Evolutionary conservation across 1,140 invertebrate genomes (phyloP), one percentile per base, ranked within the genome.

Genomic region (Chrysoperla carnea): DNA sequence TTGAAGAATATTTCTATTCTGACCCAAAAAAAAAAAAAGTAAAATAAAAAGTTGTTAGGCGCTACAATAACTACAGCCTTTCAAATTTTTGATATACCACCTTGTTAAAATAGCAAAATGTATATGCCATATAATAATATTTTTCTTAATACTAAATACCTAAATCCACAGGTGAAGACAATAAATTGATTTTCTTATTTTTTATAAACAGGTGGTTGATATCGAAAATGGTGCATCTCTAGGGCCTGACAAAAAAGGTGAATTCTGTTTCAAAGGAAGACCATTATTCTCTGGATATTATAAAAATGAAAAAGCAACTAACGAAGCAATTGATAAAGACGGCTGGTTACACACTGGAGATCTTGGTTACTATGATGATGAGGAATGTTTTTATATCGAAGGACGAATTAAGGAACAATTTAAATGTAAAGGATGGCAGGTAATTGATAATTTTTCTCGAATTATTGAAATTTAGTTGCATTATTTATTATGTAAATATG

Each of bases 341-440:
- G 78, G 81, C 7, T 87, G 74, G 72, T 59, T 81, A 7, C 72
- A 76, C 46, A 78, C 80, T 12, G 81, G 81, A 6, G 81, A 85
- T 55, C 56, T 84, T 39, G 71, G 73, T 6, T 78, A 73, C 50
- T 71, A 72, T 41, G 76, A 84, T 43, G 62, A 76, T n/a, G 61
- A 78, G 8, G 63, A 67, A 4, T 74, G 62, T 45, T 68, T 81
- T 46, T 80, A 63, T 48, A 70, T 83, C 48, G 70, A 79, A 1
- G 83, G 84, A 50, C 59, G 83, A 36, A 50, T 81, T n/a, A 86
- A 84, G 47, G 79, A 83, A 55, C 62, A 84, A 13, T 78, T 85
- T 42, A 87, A 86, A 56, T 83, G 76, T 54, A 46, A 50, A 44
- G 40, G 44, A 0, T 58, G 48, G 29, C 56, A 56, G 37, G 50